Conservation (phyloP, 1,140 invertebrate genomes). For the Cydia fagiglandana region DNA sequence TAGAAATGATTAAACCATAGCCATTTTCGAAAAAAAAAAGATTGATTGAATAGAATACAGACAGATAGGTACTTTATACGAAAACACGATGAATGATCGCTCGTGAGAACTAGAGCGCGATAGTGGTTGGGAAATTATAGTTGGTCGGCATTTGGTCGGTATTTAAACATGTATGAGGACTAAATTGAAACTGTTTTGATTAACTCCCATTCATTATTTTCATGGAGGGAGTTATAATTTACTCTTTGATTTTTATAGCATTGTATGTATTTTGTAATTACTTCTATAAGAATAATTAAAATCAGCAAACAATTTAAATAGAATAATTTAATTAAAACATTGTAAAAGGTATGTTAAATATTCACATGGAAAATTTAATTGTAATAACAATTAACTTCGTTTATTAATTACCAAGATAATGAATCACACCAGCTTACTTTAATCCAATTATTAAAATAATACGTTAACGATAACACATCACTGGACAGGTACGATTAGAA, state of each 20-base stretch:
- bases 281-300: no score
- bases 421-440: background rate
- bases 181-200: background rate
- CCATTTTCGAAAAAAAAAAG: background rate
- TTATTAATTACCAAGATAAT: background rate
- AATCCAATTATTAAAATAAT: background rate
- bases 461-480: background rate
- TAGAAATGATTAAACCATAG: no score
- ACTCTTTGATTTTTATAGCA: no score
- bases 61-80: background rate
- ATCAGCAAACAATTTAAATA: no score
- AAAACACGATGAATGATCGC: background rate
- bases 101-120: background rate
- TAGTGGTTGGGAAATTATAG: constrained; percentile 7
- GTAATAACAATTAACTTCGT: background rate
- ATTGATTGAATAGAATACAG: background rate
- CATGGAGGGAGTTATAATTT: no score
- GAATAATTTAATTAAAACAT: no score
- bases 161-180: background rate
- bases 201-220: background rate
- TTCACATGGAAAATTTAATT: background rate
- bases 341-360: no score
- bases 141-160: background rate
- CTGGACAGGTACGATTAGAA: background rate
- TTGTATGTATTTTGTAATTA: no score